Conservation (phyloP, 2,888 invertebrate genomes). For the Hylaea fasciaria region DNA sequence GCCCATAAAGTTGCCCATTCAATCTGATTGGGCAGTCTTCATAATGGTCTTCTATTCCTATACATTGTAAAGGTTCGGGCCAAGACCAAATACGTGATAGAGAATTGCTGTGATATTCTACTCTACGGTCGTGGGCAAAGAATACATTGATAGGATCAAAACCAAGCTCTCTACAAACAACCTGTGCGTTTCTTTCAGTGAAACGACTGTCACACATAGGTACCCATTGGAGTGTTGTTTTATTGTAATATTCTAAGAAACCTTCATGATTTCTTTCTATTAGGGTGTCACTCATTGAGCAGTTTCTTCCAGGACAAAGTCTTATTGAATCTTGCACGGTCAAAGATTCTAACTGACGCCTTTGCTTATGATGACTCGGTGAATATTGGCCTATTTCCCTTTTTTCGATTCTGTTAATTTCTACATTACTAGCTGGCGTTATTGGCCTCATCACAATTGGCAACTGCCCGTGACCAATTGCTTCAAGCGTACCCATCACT, state of each 20-base stretch:
- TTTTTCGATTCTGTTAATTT: constrained; percentile 70
- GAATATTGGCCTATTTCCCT: constrained; percentile 71
- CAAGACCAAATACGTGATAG: constrained; percentile 95
- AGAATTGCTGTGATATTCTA: constrained; percentile 95
- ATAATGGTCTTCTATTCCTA: constrained; percentile 89
- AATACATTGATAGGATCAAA: constrained; percentile 95
- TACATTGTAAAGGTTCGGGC: constrained; percentile 96
- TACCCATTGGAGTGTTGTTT: constrained; percentile 97
- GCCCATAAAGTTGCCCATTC: constrained; percentile 95
- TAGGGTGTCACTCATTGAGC: constrained; percentile 84
- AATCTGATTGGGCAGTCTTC: constrained; percentile 94
- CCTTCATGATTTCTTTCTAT: constrained; percentile 88
- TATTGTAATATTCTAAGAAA: constrained; percentile 97
- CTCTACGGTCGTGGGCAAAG: constrained; percentile 92
- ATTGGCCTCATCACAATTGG: constrained; percentile 92
- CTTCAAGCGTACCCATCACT: constrained; percentile 95
- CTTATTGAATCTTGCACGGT: constrained; percentile 87
- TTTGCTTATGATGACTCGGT: constrained; percentile 64
- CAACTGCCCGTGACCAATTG: constrained; percentile 90
- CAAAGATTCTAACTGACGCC: constrained; percentile 85
- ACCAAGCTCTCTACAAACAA: constrained; percentile 97
- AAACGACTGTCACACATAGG: constrained; percentile 98
- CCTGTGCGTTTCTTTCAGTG: constrained; percentile 98
- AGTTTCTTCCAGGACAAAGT: constrained; percentile 91
- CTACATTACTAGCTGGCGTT: constrained; percentile 61